These are phyloP conservation scores for Otus scops DNA, from an alignment of 2,797 vertebrate species.

Conservation along the genomic window DNA sequence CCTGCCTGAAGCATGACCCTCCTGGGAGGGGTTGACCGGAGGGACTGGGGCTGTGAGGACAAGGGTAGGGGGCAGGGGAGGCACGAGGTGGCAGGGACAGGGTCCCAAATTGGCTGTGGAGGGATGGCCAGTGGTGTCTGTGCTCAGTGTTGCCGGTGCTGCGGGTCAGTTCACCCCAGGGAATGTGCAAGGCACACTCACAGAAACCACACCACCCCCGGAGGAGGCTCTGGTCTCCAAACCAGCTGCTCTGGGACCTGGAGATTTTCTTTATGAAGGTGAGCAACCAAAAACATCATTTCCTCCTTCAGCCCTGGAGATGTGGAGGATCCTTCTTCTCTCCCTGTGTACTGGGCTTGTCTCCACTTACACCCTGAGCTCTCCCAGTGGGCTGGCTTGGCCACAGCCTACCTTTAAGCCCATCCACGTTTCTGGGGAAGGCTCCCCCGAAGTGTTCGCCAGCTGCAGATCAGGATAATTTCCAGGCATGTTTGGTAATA, in stretches of 20 bases:
- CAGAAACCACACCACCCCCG: neutral
- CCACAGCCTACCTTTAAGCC: neutral
- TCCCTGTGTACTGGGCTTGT: neutral
- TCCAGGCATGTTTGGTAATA: neutral
- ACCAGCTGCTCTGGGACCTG: neutral
- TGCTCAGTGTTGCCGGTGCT: rapidly evolving
- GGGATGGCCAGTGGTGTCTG: neutral
- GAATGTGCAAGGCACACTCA: neutral
- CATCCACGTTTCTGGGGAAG: neutral
- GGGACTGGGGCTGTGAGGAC: neutral
- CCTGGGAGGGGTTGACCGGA: neutral
- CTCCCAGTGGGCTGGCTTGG: neutral
- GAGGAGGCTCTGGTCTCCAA: neutral
- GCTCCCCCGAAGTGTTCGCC: neutral
- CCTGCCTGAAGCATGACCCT: neutral
- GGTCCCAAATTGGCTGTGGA: neutral
- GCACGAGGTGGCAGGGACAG: neutral
- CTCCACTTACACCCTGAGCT: neutral
- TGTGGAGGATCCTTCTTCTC: neutral
- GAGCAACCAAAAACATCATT: neutral
- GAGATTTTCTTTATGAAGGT: neutral
- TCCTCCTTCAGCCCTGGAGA: rapidly evolving
- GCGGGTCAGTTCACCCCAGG: rapidly evolving
- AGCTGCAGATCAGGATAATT: neutral
- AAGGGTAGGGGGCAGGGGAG: neutral